Base-by-base conservation (phyloP, 2,113 vertebrate genomes). In the Tinamus guttatus region DNA sequence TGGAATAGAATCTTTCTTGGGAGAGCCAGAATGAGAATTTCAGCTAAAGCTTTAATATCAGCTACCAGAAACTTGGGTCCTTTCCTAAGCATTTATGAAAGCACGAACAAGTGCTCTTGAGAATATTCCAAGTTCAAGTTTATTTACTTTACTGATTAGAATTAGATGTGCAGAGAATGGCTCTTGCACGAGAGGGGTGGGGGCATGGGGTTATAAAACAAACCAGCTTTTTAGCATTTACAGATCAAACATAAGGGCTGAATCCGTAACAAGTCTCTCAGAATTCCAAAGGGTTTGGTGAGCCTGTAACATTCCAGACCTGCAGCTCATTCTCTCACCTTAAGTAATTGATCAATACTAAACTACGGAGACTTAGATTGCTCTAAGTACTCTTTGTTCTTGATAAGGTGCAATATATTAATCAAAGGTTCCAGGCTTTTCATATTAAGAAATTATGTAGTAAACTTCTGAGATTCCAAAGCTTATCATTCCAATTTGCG, bases 91-190 rank as follows among this genome's bases (percentile, higher is more conserved):
- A 21, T 24, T 34, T 41, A 60, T 38, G 81, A 89, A 85, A 94
- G 87, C 82, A 83, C 10, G 43, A 94, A 56, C 94, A 85, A 58
- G 89, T 81, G 79, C 58, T 82, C 87, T 80, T 63, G 27, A 78
- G 82, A 88, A 52, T 80, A 68, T 81, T 70, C 93, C 88, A 63
- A 89, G 83, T 87, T 89, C 95, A 91, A 95, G 64, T 94, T 95
- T 96, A 89, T 96, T 94, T 93, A 94, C 38, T 85, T 87, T 85
- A 62, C 67, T 82, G 78, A 80, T 80, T 85, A 88, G 85, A 87
- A 90, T 79, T 56, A 68, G 65, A 89, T 75, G 90, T 85, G 38
- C 81, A 76, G 68, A 64, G 70, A 87, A 15, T 8, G 68, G 59
- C 7, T 76, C 79, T 83, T 47, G 9, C 81, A 79, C 5, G 41